Conservation (phyloP, 2,113 vertebrate genomes). For the Tenrec ecaudatus region DNA sequence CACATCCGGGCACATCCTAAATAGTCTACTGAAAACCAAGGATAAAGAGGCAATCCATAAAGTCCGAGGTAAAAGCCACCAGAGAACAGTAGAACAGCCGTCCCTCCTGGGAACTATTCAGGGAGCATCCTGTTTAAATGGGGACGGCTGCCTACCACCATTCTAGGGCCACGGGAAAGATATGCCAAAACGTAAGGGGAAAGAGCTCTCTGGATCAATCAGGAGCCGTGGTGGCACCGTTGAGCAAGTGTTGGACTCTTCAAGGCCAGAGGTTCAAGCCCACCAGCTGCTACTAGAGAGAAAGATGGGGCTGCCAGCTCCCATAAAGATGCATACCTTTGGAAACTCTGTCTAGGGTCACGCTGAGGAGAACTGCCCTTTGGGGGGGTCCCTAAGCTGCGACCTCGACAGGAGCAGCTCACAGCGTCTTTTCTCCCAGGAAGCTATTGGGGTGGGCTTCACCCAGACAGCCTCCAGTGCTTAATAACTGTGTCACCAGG, state of each 20-base stretch:
- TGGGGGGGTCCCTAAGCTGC: too few species aligned
- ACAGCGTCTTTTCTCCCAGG: not conserved
- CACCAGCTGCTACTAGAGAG: too few species aligned
- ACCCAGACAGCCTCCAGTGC: not conserved
- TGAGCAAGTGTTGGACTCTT: too few species aligned
- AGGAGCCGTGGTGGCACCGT: too few species aligned
- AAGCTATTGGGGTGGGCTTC: not conserved
- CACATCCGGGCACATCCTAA: not conserved
- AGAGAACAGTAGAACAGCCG: not conserved
- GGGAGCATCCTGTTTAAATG: not conserved
- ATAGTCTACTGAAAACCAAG: not conserved
- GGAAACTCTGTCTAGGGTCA: too few species aligned
- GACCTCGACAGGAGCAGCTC: not conserved
- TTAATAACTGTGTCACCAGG: not conserved
- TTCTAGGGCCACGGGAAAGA: not conserved
- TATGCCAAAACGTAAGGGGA: conserved; percentile 2
- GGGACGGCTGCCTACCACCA: not conserved
- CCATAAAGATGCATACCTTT: too few species aligned
- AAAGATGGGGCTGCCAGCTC: too few species aligned
- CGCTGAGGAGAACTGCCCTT: not conserved
- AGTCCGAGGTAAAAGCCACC: not conserved
- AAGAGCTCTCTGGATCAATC: not conserved
- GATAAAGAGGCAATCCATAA: conserved; percentile 10
- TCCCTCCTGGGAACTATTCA: not conserved
- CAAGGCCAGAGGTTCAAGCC: too few species aligned